These are phyloP conservation scores for Linyphia triangularis DNA, from an alignment of 2,888 invertebrate genomes.

Conservation along the genomic window DNA sequence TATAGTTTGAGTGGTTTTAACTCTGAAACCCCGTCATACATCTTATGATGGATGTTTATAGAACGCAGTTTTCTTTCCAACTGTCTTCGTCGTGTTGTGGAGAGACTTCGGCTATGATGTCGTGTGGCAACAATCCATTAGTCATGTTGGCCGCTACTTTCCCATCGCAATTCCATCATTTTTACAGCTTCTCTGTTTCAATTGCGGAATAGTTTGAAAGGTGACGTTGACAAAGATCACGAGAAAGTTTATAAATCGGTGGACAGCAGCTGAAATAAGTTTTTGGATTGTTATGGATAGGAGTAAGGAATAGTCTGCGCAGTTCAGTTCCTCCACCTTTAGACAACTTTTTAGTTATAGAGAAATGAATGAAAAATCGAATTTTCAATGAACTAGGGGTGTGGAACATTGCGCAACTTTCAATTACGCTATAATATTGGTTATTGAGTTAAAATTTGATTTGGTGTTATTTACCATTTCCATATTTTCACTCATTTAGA, in stretches of 20 bases:
- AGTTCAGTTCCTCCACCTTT: too few species aligned
- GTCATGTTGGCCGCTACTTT: slow-evolving; percentile 29
- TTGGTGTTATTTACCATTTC: too few species aligned
- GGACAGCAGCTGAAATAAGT: not conserved
- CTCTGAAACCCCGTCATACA: slow-evolving; percentile 51
- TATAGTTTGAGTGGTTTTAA: slow-evolving; percentile 58
- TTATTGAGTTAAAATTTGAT: too few species aligned
- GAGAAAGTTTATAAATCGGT: not conserved
- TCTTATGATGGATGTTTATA: slow-evolving; percentile 46
- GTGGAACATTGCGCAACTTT: too few species aligned
- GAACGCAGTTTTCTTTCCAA: slow-evolving; percentile 52
- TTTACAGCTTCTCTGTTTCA: slow-evolving; percentile 34
- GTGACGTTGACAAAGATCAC: slow-evolving; percentile 18
- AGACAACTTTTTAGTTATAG: too few species aligned
- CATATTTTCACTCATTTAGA: too few species aligned
- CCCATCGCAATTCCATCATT: slow-evolving; percentile 24
- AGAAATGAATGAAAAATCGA: too few species aligned
- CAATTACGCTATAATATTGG: too few species aligned
- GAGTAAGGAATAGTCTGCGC: too few species aligned
- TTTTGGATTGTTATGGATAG: not conserved
- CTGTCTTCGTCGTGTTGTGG: slow-evolving; percentile 50
- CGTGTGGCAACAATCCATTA: slow-evolving; percentile 44
- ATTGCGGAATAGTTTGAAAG: slow-evolving; percentile 24
- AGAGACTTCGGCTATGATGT: slow-evolving; percentile 5
- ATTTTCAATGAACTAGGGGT: too few species aligned